Conservation (phyloP, 2,888 invertebrate genomes). For the Dendrolimus pini region DNA sequence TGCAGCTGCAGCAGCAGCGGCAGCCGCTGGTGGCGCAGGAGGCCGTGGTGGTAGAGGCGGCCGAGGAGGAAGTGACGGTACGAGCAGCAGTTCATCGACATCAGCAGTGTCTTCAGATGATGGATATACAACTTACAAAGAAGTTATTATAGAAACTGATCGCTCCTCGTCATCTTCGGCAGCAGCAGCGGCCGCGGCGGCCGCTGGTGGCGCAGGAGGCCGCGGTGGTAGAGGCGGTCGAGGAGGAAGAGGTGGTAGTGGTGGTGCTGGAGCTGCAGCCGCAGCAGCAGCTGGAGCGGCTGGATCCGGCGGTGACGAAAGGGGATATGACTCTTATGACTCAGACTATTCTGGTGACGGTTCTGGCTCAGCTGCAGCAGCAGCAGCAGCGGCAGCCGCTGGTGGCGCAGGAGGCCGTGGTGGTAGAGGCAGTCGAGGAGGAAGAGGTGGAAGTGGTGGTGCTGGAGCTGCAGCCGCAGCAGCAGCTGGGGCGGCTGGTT, state of each 20-base stretch:
- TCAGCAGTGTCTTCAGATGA: no score
- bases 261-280: not conserved
- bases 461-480: not conserved
- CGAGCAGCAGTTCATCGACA: no score
- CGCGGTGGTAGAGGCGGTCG: no score
- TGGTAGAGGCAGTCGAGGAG: not conserved
- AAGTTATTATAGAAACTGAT: no score
- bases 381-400: not conserved
- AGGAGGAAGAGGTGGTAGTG: not conserved
- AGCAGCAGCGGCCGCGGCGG: no score
- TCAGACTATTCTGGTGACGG: not conserved
- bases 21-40: slow-evolving; percentile 3
- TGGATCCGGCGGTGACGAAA: not conserved
- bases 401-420: not conserved
- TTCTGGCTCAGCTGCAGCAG: not conserved
- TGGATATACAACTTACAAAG: no score
- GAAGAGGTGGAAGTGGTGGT: not conserved
- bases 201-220: no score
- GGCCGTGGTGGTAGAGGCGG: not conserved
- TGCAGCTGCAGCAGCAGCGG: slow-evolving; percentile 2
- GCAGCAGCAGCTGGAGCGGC: slow-evolving; percentile 1
- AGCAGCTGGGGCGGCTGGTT: not conserved
- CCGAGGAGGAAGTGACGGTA: no score
- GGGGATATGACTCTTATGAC: not conserved
- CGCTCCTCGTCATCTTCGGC: no score